Percentiles rank a stretch among this genome's conserved stretches.
Evolutionary conservation across 2,797 vertebrate species (phyloP).

Genomic region (Limnodromus scolopaceus): DNA sequence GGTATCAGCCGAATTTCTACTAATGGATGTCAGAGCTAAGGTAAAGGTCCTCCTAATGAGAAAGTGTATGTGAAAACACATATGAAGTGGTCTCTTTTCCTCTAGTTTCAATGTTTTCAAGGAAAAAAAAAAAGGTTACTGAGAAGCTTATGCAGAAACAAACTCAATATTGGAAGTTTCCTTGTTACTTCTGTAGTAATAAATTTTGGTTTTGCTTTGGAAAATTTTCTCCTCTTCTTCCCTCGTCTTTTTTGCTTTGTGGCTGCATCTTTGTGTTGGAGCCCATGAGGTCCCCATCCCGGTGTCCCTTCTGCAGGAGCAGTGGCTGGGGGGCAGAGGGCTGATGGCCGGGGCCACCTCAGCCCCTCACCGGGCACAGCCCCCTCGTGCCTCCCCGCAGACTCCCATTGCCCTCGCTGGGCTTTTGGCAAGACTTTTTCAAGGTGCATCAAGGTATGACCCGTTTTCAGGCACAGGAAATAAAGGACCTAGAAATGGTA

Average conservation of each 20-base stretch:
- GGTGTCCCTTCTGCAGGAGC: neutral
- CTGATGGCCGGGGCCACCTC: rapidly evolving
- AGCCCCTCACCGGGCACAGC: neutral
- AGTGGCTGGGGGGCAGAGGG: neutral
- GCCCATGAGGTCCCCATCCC: rapidly evolving
- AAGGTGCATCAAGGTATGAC: neutral
- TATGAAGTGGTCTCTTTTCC: neutral
- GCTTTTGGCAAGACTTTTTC: neutral
- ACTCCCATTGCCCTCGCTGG: neutral
- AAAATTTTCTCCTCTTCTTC: neutral
- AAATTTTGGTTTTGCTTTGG: neutral
- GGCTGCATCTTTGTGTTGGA: neutral
- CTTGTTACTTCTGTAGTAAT: neutral
- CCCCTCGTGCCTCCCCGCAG: neutral
- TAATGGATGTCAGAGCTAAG: neutral
- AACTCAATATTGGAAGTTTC: neutral
- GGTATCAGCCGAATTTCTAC: neutral
- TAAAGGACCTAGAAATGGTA: constrained; percentile 2
- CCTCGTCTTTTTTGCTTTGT: neutral
- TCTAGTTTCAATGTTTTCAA: neutral
- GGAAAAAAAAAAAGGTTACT: neutral
- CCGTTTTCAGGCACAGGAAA: constrained; percentile 34
- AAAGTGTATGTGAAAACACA: neutral
- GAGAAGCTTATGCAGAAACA: neutral
- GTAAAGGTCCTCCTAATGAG: neutral